Evolutionary conservation across 35 echinoderm and acorn worm species (phyloP), one percentile per base, ranked within the genome.

Genomic region (Stichopus chloronotus): DNA sequence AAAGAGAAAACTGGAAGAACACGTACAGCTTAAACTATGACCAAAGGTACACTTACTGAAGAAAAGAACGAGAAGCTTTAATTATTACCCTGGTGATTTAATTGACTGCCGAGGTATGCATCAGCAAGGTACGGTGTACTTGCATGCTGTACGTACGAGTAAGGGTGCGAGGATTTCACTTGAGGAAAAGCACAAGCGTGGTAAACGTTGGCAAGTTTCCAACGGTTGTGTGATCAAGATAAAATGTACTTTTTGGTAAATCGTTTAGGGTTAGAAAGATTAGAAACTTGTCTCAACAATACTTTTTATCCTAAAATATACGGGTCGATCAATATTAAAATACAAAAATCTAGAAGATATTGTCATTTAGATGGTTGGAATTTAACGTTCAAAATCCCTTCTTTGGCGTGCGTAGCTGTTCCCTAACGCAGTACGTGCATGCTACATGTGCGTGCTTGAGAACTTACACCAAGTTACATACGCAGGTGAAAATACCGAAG

Each of bases 181-280:
- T 43, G 1, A 43, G 30, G 3, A 43, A 43, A 11, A 71, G n/a
- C 30, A 43, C 30, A 43, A 43, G 30, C 30, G 1, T 43, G 30
- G 30, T 43, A 43, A 43, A 1, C 30, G 30, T 43, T 43, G 30
- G 30, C 30, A 43, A 43, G 30, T 43, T 43, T 43, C 30, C 30
- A 43, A 43, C 65, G 65, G 4, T 11, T 13, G 1, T 1, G 4
- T 1, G 65, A n/a, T 71, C 65, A 13, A 71, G 65, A 4, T 71
- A 71, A 71, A 71, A 71, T 71, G 65, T 71, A 71, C n/a, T 71
- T 71, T 71, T 71, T n/a, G 65, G 65, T 71, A 71, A 71, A 71
- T 71, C n/a, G 11, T 71, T 71, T 71, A 13, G n/a, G 11, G 65
- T 71, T 71, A 13, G n/a, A n/a, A n/a, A 71, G n/a, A 13, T n/a